A percentile compares a stretch with the other conserved stretches of the same genome.
phyloP scores from a whole-genome alignment of 1,140 invertebrate species.

The Linepithema humile region DNA sequence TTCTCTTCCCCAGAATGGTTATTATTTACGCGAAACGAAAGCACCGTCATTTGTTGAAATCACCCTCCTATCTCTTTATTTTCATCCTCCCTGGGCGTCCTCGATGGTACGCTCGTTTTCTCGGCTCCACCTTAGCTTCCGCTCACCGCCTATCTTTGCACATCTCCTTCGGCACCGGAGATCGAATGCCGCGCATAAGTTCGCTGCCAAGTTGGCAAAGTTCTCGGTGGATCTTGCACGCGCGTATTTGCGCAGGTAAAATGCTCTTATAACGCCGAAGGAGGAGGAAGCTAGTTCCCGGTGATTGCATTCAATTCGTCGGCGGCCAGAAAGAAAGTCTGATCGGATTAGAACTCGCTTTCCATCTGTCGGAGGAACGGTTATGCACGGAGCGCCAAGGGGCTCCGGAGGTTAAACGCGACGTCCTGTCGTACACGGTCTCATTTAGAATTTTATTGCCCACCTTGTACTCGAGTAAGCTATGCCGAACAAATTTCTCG shows the following conservation, averaged over 20 bases:
- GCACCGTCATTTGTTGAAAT: constrained; percentile 55
- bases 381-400: constrained; percentile 24
- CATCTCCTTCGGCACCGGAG: constrained; percentile 47
- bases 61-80: constrained; percentile 27
- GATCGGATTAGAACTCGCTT: constrained; percentile 60
- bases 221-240: constrained; percentile 28
- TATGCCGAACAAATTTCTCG: constrained; percentile 24
- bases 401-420: constrained; percentile 24
- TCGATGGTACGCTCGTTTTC: not conserved
- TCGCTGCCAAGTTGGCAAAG: constrained; percentile 35
- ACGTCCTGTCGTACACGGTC: constrained; percentile 13
- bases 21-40: constrained; percentile 59
- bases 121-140: not conserved
- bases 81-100: not conserved
- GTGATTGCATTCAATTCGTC: constrained; percentile 64
- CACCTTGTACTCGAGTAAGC: constrained; percentile 16
- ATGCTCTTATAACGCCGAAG: constrained; percentile 44
- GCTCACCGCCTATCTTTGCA: constrained; percentile 27
- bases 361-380: constrained; percentile 43
- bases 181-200: constrained; percentile 36
- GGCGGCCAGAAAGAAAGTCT: constrained; percentile 54
- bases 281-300: constrained; percentile 43
- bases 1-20: constrained; percentile 17
- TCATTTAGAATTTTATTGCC: constrained; percentile 57
- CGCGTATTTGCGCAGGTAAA: constrained; percentile 56